Evolutionary conservation across 2,888 invertebrate species (phyloP), one percentile per base, ranked within the genome.

Genomic region (Podabrus alpinus): DNA sequence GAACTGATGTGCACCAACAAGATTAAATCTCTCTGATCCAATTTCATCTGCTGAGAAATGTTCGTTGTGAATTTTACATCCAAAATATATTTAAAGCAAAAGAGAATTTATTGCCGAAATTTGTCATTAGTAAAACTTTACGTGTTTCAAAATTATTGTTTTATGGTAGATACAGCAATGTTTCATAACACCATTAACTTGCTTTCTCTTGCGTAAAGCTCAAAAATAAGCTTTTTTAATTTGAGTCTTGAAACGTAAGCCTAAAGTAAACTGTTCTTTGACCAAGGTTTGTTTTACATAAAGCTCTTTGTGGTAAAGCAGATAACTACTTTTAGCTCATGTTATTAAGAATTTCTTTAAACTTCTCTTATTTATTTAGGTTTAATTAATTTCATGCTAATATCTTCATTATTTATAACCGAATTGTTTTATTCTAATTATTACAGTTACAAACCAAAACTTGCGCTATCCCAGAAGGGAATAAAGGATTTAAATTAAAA

Each of bases 11-110:
- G 68, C 70, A 73, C 68, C 71, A 73, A 76, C 76, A 66, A 73
- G 76, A 76, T 76, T 76, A 76, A 76, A 76, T 73, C 73, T 68
- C 19, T 64, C 71, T 68, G 76, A 76, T 73, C 71, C 73, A 76
- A 76, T 76, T 76, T 73, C 67, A 73, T 76, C 73, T 66, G 68
- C 71, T 68, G 73, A 76, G 76, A 73, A 76, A 76, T 73, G 71
- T 71, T 60, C 66, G 70, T 61, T 70, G 69, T 69, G 73, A 69
- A 70, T 66, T 59, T 68, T 16, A n/a, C 45, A 72, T 69, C 21
- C 59, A 19, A 15, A 64, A 17, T 59, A 45, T 73, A 60, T 69
- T 66, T 62, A 69, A 73, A 73, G 62, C 66, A 67, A 66, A 62
- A 25, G 45, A 5, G 45, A 73, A 69, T 73, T 73, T 73, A 73